phyloP scores from a whole-genome alignment of 2,888 invertebrate species.

The Agapetus fuscipes region DNA sequence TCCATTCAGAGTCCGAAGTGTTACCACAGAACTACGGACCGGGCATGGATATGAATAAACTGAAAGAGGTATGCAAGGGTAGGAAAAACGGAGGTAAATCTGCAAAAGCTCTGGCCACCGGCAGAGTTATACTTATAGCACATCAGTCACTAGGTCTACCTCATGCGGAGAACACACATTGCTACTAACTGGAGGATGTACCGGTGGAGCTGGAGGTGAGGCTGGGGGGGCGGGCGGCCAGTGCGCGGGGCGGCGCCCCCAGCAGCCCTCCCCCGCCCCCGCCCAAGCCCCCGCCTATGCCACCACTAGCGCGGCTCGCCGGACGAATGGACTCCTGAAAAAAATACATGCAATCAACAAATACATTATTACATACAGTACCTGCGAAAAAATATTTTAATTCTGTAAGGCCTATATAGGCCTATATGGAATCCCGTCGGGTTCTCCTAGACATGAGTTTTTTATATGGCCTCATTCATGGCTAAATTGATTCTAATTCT shows the following conservation, averaged over 20 bases:
- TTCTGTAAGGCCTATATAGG: too few relatives aligned
- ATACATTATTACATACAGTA: not conserved
- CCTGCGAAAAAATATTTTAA: too few relatives aligned
- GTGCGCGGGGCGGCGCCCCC: conserved; percentile 18
- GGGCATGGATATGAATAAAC: too few relatives aligned
- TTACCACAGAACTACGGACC: too few relatives aligned
- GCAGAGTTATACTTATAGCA: not conserved
- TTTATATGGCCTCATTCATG: too few relatives aligned
- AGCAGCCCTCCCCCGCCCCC: conserved; percentile 6
- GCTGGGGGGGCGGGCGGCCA: conserved; percentile 20
- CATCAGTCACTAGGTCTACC: not conserved
- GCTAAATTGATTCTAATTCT: too few relatives aligned
- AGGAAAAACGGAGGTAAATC: too few relatives aligned
- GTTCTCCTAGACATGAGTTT: too few relatives aligned
- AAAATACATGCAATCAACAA: not conserved
- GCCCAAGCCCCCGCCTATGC: conserved; percentile 6
- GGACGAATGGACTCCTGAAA: conserved; percentile 17
- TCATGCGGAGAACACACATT: not conserved
- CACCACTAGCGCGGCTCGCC: conserved; percentile 7
- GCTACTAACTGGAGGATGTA: conserved; percentile 20
- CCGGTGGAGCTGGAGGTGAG: conserved; percentile 20
- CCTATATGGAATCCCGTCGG: too few relatives aligned
- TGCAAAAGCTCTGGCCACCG: too few relatives aligned
- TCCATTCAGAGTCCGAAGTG: too few relatives aligned
- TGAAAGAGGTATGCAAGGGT: too few relatives aligned